Evolutionary conservation across 2,113 vertebrate genomes (phyloP), one percentile per base, ranked within the genome.

Genomic region (Arizona elegans): DNA sequence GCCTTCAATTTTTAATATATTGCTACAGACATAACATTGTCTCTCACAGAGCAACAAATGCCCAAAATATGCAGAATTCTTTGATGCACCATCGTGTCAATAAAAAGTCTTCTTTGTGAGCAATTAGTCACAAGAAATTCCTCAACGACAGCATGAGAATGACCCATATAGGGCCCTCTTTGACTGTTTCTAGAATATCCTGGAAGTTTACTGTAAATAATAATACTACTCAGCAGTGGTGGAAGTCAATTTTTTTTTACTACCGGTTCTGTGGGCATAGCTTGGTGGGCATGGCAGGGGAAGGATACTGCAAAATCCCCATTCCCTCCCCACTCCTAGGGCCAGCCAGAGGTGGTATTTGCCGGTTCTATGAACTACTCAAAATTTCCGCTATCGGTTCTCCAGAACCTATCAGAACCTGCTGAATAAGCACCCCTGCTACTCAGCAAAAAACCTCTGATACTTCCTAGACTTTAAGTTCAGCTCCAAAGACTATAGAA

Each of bases 111-210:
- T 89, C 91, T 92, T 90, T 90, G 47, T 24, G 47, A 0, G 0
- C 0, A 56, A 89, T 93, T 86, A 86, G 87, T 93, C 91, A 93
- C 55, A 38, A 91, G 52, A 4, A 91, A 21, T 2, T 53, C 15
- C 13, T 75, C 2, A 7, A 3, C 52, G 87, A 89, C 86, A 93
- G 81, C 85, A 88, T 88, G 19, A 87, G 92, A 96, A 95, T 88
- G 86, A 89, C 58, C 54, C 55, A 26, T 92, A 52, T 5, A 92
- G 62, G 26, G 24, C 8, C 1, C 47, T 62, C 91, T 95, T 92
- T 88, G 95, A 52, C 90, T 89, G 8, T 55, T 88, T 88, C 90
- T 53, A 13, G 0, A 0, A 56, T 38, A 94, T 9, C 21, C 62
- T n/a, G 70, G 47, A 90, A 90, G 62, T n/a, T n/a, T 26, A 56